These are phyloP conservation scores for Luscinia luscinia DNA, from an alignment of 2,797 vertebrate genomes.

Conservation along the genomic window DNA sequence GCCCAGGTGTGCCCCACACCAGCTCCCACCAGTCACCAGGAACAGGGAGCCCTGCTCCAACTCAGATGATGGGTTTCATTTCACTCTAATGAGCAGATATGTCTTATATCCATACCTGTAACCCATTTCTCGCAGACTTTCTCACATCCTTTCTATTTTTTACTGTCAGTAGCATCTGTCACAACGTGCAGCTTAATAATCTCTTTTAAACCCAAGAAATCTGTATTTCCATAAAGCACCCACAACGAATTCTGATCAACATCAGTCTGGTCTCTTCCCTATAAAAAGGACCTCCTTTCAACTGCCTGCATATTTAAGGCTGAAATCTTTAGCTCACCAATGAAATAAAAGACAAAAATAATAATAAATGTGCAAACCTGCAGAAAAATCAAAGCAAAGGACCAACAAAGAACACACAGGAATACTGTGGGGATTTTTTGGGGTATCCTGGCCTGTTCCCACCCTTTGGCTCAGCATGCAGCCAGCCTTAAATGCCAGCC, in stretches of 20 bases:
- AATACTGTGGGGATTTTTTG: background rate
- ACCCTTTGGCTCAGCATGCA: background rate
- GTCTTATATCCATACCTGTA: slow-evolving; percentile 49
- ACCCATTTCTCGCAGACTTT: slow-evolving; percentile 40
- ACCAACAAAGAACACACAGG: background rate
- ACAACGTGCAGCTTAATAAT: slow-evolving; percentile 57
- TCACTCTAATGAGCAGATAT: slow-evolving; percentile 39
- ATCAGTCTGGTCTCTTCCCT: slow-evolving; percentile 48
- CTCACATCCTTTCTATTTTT: slow-evolving; percentile 59
- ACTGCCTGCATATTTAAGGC: slow-evolving; percentile 19
- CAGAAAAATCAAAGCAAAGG: slow-evolving; percentile 5
- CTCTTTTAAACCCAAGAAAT: slow-evolving; percentile 68
- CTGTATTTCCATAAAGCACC: slow-evolving; percentile 67
- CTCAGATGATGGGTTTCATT: slow-evolving; percentile 7
- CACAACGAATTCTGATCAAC: slow-evolving; percentile 72
- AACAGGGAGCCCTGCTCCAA: background rate
- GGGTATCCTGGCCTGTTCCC: background rate
- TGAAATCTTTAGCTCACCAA: slow-evolving; percentile 6
- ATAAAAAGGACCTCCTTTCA: slow-evolving; percentile 14
- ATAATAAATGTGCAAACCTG: slow-evolving; percentile 17
- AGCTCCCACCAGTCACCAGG: background rate
- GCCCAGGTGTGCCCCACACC: background rate
- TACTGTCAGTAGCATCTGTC: slow-evolving; percentile 71
- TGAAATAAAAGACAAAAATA: slow-evolving; percentile 42
- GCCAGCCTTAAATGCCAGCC: background rate